A percentile compares a stretch with the other conserved stretches of the same genome.
phyloP scores from a whole-genome alignment of 1,140 invertebrate genomes.

The Holcopasites calliopsidis region DNA sequence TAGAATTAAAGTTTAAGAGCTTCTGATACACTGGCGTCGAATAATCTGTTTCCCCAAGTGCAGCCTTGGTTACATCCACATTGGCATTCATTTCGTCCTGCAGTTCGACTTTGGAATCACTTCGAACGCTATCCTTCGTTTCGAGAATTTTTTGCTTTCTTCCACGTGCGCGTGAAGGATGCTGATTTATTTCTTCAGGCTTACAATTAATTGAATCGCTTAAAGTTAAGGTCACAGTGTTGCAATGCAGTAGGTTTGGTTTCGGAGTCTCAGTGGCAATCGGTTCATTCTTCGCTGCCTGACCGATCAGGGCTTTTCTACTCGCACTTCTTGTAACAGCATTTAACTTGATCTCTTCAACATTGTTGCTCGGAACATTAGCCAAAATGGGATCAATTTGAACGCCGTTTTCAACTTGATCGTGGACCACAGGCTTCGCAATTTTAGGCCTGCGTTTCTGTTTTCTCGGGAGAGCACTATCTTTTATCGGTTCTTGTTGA shows the following conservation, averaged over 20 bases:
- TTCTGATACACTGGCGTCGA: not conserved
- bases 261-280: not conserved
- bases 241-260: constrained; percentile 3
- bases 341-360: not conserved
- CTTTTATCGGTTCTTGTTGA: not conserved
- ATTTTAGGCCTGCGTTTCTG: not conserved
- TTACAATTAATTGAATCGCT: not conserved
- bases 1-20: not conserved
- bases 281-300: not conserved
- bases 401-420: not conserved
- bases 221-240: constrained; percentile 11
- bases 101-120: not conserved
- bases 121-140: not conserved
- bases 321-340: not conserved
- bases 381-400: not conserved
- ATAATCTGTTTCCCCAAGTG: not conserved
- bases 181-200: not conserved
- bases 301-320: not conserved
- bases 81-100: not conserved
- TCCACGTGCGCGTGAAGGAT: not conserved
- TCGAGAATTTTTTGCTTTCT: not conserved
- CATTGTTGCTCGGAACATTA: not conserved
- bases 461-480: not conserved
- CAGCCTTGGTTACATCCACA: too few relatives aligned
- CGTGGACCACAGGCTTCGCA: not conserved